Percentiles rank a stretch among this genome's conserved stretches.
Evolutionary conservation across 1,140 invertebrate genomes (phyloP).

Genomic region (Harlomillsia oculata): DNA sequence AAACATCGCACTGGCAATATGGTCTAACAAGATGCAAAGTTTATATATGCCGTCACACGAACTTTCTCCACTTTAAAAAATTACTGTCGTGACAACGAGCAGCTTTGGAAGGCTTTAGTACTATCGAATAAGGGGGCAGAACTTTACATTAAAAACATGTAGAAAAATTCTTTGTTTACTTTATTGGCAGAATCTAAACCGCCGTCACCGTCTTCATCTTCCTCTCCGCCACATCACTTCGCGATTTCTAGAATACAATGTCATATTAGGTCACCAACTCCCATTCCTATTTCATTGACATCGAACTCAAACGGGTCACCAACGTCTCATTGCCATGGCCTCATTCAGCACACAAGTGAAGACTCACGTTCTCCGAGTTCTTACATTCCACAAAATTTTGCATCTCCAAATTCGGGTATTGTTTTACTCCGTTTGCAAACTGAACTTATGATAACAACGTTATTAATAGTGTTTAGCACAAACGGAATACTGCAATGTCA

Average conservation of each 20-base stretch:
- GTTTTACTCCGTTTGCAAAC: not conserved
- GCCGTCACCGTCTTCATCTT: constrained; percentile 28
- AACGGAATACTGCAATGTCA: no score
- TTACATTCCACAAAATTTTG: constrained; percentile 31
- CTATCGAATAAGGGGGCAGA: no score
- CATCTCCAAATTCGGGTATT: constrained; percentile 25
- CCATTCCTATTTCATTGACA: constrained; percentile 34
- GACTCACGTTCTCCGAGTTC: constrained; percentile 24
- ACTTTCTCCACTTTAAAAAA: no score
- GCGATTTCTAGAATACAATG: constrained; percentile 34
- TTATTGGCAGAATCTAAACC: constrained; percentile 33
- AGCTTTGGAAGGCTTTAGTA: no score
- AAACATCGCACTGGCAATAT: not conserved
- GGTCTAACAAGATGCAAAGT: not conserved
- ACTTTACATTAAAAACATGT: no score
- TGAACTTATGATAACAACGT: no score
- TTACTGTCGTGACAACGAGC: no score
- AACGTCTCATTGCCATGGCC: constrained; percentile 16
- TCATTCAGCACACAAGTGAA: constrained; percentile 22
- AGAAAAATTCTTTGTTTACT: no score
- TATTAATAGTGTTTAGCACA: no score
- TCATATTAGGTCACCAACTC: constrained; percentile 24
- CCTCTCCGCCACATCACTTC: constrained; percentile 29
- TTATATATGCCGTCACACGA: no score
- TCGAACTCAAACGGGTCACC: constrained; percentile 11